Conservation (phyloP, 2,113 vertebrate species). For the Lontra canadensis region DNA sequence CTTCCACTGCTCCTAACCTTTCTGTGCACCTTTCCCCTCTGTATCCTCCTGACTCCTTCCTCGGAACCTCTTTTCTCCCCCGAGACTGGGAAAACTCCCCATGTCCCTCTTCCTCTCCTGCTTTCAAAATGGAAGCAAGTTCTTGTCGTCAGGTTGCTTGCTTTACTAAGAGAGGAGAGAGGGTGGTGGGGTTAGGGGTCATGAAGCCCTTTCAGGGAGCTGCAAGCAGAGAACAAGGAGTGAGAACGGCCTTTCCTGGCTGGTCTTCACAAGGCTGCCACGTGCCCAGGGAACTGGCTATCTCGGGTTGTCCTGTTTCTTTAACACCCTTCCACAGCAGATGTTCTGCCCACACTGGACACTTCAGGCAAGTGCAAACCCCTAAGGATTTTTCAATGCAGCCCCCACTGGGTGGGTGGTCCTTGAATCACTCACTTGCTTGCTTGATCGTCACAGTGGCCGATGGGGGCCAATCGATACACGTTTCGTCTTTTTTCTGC, state of each 20-base stretch:
- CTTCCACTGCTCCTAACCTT: not conserved
- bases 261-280: not conserved
- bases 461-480: not conserved
- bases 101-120: not conserved
- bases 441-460: not conserved
- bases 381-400: not conserved
- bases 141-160: not conserved
- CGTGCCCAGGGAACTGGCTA: not conserved
- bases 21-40: not conserved
- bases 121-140: not conserved
- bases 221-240: not conserved
- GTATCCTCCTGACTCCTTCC: not conserved
- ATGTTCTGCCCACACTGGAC: not conserved
- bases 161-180: not conserved
- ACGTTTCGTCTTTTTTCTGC: conserved; percentile 56
- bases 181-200: not conserved
- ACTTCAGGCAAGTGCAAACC: not conserved
- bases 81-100: not conserved
- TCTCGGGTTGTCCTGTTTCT: not conserved
- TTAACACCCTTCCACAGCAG: not conserved
- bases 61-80: not conserved
- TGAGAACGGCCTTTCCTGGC: not conserved
- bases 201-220: not conserved
- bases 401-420: not conserved
- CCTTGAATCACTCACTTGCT: not conserved